Evolutionary conservation across 2,797 vertebrate genomes (phyloP), one percentile per base, ranked within the genome.

Genomic region (Atherinosoma microstoma): DNA sequence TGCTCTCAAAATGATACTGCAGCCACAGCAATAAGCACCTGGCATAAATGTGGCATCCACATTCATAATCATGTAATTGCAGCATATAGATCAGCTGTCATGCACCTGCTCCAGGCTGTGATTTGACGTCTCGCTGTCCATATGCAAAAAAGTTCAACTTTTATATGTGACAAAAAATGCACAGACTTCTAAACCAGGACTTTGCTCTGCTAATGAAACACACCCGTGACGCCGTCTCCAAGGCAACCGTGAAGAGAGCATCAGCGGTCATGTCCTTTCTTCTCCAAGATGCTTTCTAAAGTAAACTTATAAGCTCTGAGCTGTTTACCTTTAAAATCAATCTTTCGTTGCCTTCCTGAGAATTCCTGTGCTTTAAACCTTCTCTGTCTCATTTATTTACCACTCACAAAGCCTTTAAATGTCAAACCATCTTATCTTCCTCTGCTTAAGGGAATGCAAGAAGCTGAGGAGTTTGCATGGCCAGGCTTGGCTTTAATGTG

Each of bases 251-350:
- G 81, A 79, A 84, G 53, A 66, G 64, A 77, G 67, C 74, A 74
- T 82, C 57, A 79, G 76, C 73, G 75, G 64, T 75, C 67, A 5
- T 61, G 67, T 80, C 72, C 72, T 73, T 64, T 70, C 71, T 34
- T 56, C 30, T 36, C 58, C 64, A 57, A 70, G 69, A 79, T 35
- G 36, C 71, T 67, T 40, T 63, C 49, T 47, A 18, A 42, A 54
- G 49, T 73, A 65, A 76, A 75, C 78, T 75, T 66, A 68, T 73
- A 68, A 83, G 60, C 73, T 64, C 27, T 8, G 59, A 58, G 80
- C 63, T 24, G 49, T 75, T 86, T 79, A 87, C 80, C 78, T 76
- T 79, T 66, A 78, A 70, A 84, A 86, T 89, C 83, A 78, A 79
- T 85, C 76, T 79, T 81, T 73, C 71, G 0, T 68, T 27, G 64